A percentile compares a stretch with the other conserved stretches of the same genome.
phyloP scores from a whole-genome alignment of 2,797 vertebrate genomes.

The Muscicapa comitata region DNA sequence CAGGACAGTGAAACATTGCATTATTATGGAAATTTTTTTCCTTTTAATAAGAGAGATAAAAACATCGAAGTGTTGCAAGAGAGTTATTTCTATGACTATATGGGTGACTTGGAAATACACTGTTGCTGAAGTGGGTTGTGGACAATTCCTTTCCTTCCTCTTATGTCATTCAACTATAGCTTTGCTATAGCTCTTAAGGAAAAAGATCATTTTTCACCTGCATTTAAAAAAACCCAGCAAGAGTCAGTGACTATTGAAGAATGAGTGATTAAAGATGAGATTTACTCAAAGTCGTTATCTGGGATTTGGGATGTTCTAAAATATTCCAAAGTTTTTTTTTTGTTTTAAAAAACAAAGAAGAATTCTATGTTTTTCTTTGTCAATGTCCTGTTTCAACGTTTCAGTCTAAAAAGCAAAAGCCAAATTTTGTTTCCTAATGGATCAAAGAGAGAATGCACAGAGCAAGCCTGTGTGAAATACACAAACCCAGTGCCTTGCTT shows the following conservation, averaged over 20 bases:
- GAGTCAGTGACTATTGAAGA: not conserved
- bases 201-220: not conserved
- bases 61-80: not conserved
- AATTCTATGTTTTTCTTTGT: not conserved
- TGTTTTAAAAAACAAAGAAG: not conserved
- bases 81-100: not conserved
- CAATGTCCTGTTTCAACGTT: not conserved
- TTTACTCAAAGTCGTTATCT: not conserved
- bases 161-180: not conserved
- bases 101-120: not conserved
- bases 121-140: not conserved
- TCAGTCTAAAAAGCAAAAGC: not conserved
- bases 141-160: not conserved
- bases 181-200: not conserved
- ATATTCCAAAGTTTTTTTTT: not conserved
- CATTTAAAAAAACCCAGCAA: not conserved
- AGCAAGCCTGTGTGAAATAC: not conserved
- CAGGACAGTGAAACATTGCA: not conserved
- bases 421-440: not conserved
- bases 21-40: not conserved
- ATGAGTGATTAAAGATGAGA: not conserved
- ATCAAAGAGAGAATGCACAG: not conserved
- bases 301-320: not conserved
- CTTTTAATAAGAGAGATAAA: not conserved
- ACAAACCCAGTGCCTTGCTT: not conserved